Conservation (phyloP, 2,113 vertebrate species). For the Oenanthe melanoleuca region DNA sequence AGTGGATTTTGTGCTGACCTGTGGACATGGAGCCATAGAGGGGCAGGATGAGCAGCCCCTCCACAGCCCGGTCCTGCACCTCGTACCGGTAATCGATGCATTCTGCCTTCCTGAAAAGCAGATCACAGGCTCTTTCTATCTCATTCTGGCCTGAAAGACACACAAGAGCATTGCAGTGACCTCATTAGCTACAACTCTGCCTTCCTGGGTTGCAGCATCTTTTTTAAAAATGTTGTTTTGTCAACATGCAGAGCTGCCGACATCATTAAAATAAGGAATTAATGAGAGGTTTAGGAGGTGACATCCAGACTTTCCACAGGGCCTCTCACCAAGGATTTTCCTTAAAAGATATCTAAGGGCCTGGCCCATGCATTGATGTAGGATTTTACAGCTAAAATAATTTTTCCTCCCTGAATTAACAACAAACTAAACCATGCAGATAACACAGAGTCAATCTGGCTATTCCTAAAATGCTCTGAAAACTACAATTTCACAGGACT, state of each 20-base stretch:
- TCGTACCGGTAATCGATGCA: constrained; percentile 91
- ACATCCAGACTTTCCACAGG: neutral
- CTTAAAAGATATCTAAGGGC: neutral
- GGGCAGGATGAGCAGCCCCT: constrained; percentile 91
- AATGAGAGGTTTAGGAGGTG: neutral
- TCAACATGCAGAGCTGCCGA: neutral
- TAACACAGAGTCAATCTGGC: neutral
- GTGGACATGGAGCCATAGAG: constrained; percentile 97
- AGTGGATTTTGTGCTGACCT: constrained; percentile 72
- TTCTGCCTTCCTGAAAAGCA: constrained; percentile 91
- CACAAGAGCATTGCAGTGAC: rapidly evolving
- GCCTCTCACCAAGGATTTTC: neutral
- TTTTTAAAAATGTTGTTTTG: neutral
- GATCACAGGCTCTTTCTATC: constrained; percentile 91
- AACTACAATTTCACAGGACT: neutral
- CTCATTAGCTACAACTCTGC: rapidly evolving
- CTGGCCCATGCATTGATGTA: rapidly evolving
- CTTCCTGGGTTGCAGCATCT: neutral
- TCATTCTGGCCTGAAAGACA: constrained; percentile 86
- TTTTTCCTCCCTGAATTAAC: neutral
- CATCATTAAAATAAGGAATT: neutral
- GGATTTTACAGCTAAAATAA: neutral
- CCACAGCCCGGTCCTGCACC: constrained; percentile 85
- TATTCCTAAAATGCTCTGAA: neutral
- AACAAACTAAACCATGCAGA: rapidly evolving